A percentile compares a stretch with the other conserved stretches of the same genome.
Conservation (phyloP, 2,797 vertebrate species). For the Xenops minutus region DNA sequence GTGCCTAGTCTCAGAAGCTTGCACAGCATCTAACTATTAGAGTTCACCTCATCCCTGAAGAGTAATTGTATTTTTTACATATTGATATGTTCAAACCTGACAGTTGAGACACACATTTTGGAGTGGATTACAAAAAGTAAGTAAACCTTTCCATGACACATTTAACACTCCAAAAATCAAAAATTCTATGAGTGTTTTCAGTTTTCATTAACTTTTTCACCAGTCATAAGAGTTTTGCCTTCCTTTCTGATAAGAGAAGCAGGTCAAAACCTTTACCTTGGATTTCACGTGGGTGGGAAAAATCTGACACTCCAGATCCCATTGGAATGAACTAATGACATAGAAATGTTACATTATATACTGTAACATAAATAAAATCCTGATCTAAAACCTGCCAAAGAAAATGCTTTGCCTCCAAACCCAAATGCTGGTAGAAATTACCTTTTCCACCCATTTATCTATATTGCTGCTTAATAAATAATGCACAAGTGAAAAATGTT, state of each 20-base stretch:
- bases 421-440: background rate
- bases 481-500: background rate
- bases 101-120: constrained; percentile 34
- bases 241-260: background rate
- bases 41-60: constrained; percentile 57
- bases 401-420: background rate
- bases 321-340: background rate
- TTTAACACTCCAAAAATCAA: background rate
- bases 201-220: background rate
- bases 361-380: background rate
- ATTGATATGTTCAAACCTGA: constrained; percentile 68
- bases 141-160: constrained; percentile 34
- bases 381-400: background rate
- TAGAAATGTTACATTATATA: background rate
- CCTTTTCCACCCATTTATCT: background rate
- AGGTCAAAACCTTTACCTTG: background rate
- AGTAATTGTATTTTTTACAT: constrained; percentile 75
- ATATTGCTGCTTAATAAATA: background rate
- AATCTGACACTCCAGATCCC: background rate
- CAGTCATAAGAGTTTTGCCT: background rate
- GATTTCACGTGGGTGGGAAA: background rate
- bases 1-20: constrained; percentile 71
- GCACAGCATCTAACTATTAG: constrained; percentile 71
- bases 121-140: constrained; percentile 51
- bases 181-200: background rate